Conservation (phyloP, 2,888 invertebrate species). For the Litoditis marina region DNA sequence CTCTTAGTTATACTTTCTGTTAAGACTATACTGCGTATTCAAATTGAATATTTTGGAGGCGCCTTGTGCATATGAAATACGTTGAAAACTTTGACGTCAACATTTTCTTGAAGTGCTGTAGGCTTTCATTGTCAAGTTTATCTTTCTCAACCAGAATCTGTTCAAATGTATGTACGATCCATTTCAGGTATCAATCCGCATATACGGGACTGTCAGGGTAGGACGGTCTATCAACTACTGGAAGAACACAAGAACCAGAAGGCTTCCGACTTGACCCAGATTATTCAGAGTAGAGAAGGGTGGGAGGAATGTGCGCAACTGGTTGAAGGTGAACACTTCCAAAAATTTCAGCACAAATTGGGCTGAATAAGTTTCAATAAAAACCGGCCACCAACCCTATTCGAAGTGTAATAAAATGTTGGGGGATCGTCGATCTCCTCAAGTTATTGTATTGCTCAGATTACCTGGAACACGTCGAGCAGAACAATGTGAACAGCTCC, state of each 20-base stretch:
- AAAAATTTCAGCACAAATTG: neutral
- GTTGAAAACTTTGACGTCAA: too few species aligned
- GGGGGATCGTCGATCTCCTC: too few species aligned
- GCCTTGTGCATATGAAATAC: too few species aligned
- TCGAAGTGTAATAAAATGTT: too few species aligned
- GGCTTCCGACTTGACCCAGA: slow-evolving; percentile 79
- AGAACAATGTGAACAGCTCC: slow-evolving; percentile 12
- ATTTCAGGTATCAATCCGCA: slow-evolving; percentile 36
- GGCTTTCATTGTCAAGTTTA: too few species aligned
- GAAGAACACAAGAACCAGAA: slow-evolving; percentile 84
- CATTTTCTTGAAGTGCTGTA: too few species aligned
- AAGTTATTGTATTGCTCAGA: slow-evolving; percentile 1
- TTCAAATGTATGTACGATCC: neutral
- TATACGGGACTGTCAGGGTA: slow-evolving; percentile 76
- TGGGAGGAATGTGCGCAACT: slow-evolving; percentile 45
- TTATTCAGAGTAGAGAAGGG: slow-evolving; percentile 67
- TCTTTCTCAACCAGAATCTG: neutral
- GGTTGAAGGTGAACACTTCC: slow-evolving; percentile 27
- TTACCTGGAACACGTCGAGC: slow-evolving; percentile 3
- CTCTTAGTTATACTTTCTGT: too few species aligned
- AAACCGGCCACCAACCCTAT: too few species aligned
- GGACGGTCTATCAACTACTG: slow-evolving; percentile 81
- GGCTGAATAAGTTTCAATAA: too few species aligned
- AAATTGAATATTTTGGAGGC: too few species aligned
- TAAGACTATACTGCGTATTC: too few species aligned